Evolutionary conservation across 2,888 invertebrate species (phyloP).

Genomic region (Crossocerus cetratus): DNA sequence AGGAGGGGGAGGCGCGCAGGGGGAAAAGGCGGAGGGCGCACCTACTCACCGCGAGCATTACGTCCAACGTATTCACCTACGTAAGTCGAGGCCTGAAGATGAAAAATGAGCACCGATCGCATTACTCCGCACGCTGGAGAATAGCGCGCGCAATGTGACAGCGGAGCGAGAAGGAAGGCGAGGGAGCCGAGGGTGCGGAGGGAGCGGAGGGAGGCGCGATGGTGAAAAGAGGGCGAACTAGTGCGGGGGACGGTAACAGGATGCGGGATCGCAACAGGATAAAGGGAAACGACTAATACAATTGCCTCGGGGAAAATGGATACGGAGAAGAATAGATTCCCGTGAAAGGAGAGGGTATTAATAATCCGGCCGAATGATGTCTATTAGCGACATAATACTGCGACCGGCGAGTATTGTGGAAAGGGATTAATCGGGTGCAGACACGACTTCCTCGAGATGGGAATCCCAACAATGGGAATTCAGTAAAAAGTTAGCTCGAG

Average conservation of each 20-base stretch:
- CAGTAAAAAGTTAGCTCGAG: no score
- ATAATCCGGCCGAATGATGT: conserved; percentile 20
- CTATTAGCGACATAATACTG: neutral
- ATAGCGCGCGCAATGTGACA: no score
- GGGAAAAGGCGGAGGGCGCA: no score
- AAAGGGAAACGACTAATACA: neutral
- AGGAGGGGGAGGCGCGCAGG: no score
- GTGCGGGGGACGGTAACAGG: conserved; percentile 7
- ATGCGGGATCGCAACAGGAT: neutral
- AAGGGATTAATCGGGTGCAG: no score
- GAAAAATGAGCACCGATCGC: conserved; percentile 12
- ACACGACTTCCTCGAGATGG: no score
- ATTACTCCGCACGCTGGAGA: neutral
- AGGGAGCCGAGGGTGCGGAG: no score
- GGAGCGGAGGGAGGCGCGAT: no score
- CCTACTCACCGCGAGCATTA: neutral
- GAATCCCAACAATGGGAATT: no score
- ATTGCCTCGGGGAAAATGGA: neutral
- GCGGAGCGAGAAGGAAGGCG: no score
- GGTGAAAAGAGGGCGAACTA: conserved; percentile 24
- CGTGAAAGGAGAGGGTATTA: neutral
- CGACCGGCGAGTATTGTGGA: no score
- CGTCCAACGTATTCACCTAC: conserved; percentile 8
- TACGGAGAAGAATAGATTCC: neutral
- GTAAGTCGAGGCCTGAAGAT: neutral